These are phyloP conservation scores for Oxyura jamaicensis DNA, from an alignment of 2,113 vertebrate species.

Conservation along the genomic window DNA sequence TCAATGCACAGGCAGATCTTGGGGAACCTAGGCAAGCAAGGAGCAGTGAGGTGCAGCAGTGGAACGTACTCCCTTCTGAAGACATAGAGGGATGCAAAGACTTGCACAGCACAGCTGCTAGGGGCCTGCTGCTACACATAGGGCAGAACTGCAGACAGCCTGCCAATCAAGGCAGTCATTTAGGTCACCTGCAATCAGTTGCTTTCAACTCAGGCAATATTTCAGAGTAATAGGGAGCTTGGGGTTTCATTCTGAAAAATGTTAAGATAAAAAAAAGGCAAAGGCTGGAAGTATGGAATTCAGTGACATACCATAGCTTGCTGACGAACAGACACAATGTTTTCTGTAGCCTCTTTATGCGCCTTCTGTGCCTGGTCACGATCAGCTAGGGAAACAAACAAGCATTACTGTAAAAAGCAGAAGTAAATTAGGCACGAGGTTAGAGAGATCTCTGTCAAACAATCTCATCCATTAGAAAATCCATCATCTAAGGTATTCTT, in stretches of 20 bases:
- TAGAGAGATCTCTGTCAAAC: background rate
- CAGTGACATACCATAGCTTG: constrained; percentile 82
- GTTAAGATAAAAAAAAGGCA: background rate
- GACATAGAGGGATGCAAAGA: accelerated
- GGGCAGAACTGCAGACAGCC: background rate
- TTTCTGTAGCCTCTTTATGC: constrained; percentile 70
- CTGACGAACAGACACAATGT: constrained; percentile 83
- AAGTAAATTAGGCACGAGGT: background rate
- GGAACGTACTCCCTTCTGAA: background rate
- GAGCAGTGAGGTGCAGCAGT: background rate
- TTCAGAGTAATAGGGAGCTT: background rate
- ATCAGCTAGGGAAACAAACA: constrained; percentile 53
- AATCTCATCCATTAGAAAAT: background rate
- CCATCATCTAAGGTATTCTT: background rate
- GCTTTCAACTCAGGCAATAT: background rate
- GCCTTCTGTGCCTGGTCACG: constrained; percentile 77
- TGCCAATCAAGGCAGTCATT: no score
- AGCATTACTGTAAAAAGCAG: background rate
- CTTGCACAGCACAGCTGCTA: background rate
- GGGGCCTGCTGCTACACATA: background rate
- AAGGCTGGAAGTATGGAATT: background rate
- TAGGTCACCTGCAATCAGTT: background rate
- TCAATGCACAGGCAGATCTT: background rate
- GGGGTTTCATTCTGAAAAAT: background rate
- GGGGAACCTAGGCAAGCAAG: background rate